Evolutionary conservation across 2,888 invertebrate species (phyloP).

Genomic region (Dusona sp.): DNA sequence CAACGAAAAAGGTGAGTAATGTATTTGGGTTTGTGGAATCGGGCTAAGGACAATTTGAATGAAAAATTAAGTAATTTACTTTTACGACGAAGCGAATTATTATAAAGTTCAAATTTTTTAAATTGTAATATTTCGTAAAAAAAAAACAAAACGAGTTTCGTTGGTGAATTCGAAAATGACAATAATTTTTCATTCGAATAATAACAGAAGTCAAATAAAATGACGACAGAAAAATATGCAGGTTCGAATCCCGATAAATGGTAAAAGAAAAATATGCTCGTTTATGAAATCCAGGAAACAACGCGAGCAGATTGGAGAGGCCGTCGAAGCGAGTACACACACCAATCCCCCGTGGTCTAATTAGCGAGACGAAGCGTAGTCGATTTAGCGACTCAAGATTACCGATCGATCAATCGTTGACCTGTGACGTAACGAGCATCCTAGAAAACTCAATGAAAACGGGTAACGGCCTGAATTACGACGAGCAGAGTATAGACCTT

Average conservation of each 20-base stretch:
- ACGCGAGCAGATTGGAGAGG: slow-evolving; percentile 70
- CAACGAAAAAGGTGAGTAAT: slow-evolving; percentile 77
- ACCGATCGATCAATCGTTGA: slow-evolving; percentile 57
- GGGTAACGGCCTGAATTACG: slow-evolving; percentile 31
- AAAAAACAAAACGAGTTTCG: background rate
- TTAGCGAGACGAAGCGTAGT: slow-evolving; percentile 78
- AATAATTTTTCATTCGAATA: slow-evolving; percentile 43
- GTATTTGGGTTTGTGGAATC: slow-evolving; percentile 1
- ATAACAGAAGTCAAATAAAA: background rate
- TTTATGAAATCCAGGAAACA: slow-evolving; percentile 63
- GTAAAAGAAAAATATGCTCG: slow-evolving; percentile 27
- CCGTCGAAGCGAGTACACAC: slow-evolving; percentile 79
- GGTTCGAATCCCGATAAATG: background rate
- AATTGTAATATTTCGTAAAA: background rate
- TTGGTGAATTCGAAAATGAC: background rate
- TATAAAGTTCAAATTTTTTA: background rate
- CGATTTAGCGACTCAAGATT: slow-evolving; percentile 74
- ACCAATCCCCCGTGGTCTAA: slow-evolving; percentile 67
- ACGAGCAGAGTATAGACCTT: slow-evolving; percentile 62
- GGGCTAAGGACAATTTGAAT: slow-evolving; percentile 19
- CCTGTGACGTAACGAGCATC: slow-evolving; percentile 33
- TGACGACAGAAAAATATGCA: background rate
- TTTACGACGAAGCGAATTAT: background rate
- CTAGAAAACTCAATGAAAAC: slow-evolving; percentile 29
- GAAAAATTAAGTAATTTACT: slow-evolving; percentile 9